phyloP scores from a whole-genome alignment of 2,113 vertebrate species.

The Campylomormyrus tamandua region DNA sequence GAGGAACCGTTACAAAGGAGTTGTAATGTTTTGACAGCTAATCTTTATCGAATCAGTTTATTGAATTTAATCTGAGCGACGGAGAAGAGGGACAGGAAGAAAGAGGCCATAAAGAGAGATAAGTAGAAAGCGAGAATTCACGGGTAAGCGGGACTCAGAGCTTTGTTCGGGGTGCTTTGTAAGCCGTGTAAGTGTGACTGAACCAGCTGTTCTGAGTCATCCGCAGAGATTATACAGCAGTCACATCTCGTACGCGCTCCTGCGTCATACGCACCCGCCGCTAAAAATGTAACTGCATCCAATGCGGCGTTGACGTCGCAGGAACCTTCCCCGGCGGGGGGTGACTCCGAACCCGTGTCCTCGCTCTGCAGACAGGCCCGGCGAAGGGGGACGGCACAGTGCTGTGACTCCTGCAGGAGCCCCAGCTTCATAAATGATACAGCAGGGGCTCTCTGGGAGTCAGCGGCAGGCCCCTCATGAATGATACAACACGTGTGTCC shows the following conservation, averaged over 20 bases:
- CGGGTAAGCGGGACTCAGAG: background rate
- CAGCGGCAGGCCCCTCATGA: background rate
- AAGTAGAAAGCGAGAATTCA: background rate
- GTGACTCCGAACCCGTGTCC: background rate
- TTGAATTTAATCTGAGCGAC: background rate
- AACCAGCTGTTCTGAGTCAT: background rate
- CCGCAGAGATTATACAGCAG: background rate
- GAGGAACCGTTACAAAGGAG: background rate
- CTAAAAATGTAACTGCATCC: background rate
- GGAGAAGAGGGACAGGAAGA: background rate
- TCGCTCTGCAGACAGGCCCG: background rate
- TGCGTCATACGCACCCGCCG: background rate
- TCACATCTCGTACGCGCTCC: background rate
- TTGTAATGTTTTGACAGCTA: background rate
- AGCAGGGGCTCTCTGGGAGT: background rate
- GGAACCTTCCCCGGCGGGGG: background rate
- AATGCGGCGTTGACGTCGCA: background rate
- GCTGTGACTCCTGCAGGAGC: background rate
- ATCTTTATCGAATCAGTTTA: background rate
- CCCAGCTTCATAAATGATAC: background rate
- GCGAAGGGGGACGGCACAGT: background rate
- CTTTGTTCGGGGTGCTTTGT: background rate
- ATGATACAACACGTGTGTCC: background rate
- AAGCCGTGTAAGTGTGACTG: background rate
- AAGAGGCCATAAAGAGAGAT: background rate